Evolutionary conservation across 2,113 vertebrate species (phyloP).

Genomic region (Carettochelys insculpta): DNA sequence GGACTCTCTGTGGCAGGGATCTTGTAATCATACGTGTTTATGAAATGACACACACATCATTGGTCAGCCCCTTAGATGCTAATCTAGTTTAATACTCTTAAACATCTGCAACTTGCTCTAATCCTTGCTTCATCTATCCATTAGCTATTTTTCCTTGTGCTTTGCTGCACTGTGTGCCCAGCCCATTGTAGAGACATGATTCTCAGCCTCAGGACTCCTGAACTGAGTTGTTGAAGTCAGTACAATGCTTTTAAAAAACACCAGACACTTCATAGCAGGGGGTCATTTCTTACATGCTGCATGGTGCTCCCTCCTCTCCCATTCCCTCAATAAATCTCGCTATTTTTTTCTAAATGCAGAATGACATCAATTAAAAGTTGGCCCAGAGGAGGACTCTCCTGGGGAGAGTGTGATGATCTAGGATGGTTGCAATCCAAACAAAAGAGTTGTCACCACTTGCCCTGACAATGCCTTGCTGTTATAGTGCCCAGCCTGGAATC

Average conservation of each 20-base stretch:
- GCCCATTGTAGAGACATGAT: conserved; percentile 1
- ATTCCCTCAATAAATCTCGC: background rate
- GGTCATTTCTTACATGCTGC: background rate
- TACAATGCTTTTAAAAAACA: background rate
- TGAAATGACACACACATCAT: background rate
- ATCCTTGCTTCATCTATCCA: background rate
- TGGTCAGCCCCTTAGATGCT: background rate
- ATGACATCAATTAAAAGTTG: background rate
- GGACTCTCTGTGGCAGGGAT: background rate
- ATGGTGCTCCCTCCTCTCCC: background rate
- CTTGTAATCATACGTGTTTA: background rate
- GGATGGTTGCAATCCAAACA: background rate
- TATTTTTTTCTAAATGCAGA: background rate
- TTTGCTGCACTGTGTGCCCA: background rate
- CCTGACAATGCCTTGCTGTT: background rate
- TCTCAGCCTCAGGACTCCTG: background rate
- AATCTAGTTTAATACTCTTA: conserved; percentile 7
- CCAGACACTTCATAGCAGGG: background rate
- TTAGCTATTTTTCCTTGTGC: background rate
- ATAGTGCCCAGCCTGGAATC: background rate
- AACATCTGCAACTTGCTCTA: conserved; percentile 8
- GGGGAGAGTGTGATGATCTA: background rate
- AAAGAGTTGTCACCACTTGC: background rate
- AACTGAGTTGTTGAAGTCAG: background rate
- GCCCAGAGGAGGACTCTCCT: background rate